A percentile compares a stretch with the other conserved stretches of the same genome.
These are phyloP conservation scores for Lagenorhynchus albirostris DNA, from an alignment of 2,113 vertebrate genomes.

Conservation along the genomic window DNA sequence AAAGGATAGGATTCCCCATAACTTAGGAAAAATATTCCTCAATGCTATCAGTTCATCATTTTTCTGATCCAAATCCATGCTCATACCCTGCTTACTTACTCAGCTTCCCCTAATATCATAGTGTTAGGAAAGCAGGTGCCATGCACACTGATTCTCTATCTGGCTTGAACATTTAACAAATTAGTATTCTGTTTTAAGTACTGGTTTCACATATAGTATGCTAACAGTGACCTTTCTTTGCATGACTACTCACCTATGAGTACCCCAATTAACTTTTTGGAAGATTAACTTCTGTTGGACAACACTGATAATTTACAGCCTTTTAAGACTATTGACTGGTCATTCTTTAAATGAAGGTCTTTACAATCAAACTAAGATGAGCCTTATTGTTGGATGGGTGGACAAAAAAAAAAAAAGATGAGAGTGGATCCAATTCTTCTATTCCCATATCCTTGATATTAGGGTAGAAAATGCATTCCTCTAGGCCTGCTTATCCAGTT, in stretches of 20 bases:
- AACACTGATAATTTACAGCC: neutral
- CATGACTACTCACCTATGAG: neutral
- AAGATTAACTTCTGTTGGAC: neutral
- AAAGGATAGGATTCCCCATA: neutral
- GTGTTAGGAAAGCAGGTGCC: neutral
- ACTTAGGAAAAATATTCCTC: neutral
- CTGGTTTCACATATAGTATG: neutral
- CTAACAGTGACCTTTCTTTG: neutral
- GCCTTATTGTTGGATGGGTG: neutral
- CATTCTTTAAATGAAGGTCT: neutral
- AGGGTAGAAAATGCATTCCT: neutral
- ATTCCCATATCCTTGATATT: neutral
- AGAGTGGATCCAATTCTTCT: neutral
- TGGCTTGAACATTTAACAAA: neutral
- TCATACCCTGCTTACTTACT: neutral
- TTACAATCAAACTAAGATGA: neutral
- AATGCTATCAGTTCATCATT: neutral
- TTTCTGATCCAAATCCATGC: neutral
- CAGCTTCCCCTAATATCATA: neutral
- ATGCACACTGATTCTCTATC: neutral
- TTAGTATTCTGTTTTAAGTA: neutral
- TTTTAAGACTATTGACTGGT: neutral
- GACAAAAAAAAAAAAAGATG: neutral
- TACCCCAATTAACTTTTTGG: neutral
- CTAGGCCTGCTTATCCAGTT: neutral